Base-by-base conservation (phyloP, 2,888 invertebrate genomes). In the Chrysolina haemoptera region DNA sequence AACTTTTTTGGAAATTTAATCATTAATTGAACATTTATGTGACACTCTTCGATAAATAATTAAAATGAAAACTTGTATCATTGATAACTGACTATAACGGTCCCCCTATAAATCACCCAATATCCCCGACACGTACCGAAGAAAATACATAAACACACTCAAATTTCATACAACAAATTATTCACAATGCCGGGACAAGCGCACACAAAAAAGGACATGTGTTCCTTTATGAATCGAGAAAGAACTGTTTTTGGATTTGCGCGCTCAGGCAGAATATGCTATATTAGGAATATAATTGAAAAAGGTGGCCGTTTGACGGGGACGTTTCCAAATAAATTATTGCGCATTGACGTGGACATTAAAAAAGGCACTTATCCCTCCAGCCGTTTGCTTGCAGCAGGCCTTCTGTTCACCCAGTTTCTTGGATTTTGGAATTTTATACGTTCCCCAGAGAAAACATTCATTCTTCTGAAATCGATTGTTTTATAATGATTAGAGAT, bases 281-380 rank as follows among this genome's bases (percentile, higher is more conserved):
- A 86, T 86, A 87, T 87, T 87, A 86, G 85, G 85, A 85, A 85
- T 85, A 86, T 87, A 87, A 87, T 87, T 87, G 87, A 87, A 87
- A 86, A 86, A 87, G 85, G 86, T 86, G 85, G 82, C 85, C 59
- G 83, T 86, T 85, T 85, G 84, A 86, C 83, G 79, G 86, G 85
- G 84, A 84, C 82, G 82, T 70, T 84, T 84, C 82, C 81, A 82
- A 84, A 85, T 84, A 85, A 83, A 84, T 85, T 85, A 86, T 86
- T 86, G 85, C 81, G 81, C 85, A 84, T 81, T 86, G 86, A 86
- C 86, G 85, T 82, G 84, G 68, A 77, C 74, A 66, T 74, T 63
- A 76, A 79, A 77, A 77, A 71, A 79, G 74, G 77, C 73, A 77
- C 78, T 79, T 78, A 75, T 66, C 70, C 74, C 22, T 41, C 63